Evolutionary conservation across 2,797 vertebrate species (phyloP).

Genomic region (Coregonus ussuriensis): DNA sequence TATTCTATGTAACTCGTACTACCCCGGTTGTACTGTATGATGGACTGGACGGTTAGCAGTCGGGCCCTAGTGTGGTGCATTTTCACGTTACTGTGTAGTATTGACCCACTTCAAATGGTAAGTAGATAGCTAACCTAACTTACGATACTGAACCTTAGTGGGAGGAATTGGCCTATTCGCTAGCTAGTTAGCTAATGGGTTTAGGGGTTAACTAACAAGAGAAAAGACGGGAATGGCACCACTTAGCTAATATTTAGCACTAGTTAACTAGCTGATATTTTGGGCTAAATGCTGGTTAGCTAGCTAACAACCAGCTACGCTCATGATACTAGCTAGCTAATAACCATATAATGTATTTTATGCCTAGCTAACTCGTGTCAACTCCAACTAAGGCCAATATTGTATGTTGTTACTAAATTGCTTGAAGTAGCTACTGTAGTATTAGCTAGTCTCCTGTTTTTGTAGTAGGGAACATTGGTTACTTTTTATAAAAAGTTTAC

Average conservation of each 20-base stretch:
- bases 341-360: too few species aligned
- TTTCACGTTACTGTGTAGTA: conserved; percentile 64
- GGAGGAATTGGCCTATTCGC: conserved; percentile 20
- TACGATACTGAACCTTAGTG: neutral
- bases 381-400: too few species aligned
- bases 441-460: neutral
- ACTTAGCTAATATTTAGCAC: neutral
- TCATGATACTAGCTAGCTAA: too few species aligned
- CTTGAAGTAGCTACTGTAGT: neutral
- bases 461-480: too few species aligned
- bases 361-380: too few species aligned
- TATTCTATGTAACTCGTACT: conserved; percentile 62
- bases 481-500: neutral
- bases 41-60: conserved; percentile 73
- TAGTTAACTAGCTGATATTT: neutral
- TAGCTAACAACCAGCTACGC: too few species aligned
- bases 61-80: conserved; percentile 73
- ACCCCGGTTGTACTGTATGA: conserved; percentile 55
- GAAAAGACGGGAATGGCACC: neutral
- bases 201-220: neutral
- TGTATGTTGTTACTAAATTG: too few species aligned
- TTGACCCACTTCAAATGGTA: conserved; percentile 69
- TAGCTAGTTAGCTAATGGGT: conserved; percentile 9
- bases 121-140: conserved; percentile 43
- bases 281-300: neutral